phyloP scores from a whole-genome alignment of 2,888 invertebrate species.

The Rhorus exstirpatorius region DNA sequence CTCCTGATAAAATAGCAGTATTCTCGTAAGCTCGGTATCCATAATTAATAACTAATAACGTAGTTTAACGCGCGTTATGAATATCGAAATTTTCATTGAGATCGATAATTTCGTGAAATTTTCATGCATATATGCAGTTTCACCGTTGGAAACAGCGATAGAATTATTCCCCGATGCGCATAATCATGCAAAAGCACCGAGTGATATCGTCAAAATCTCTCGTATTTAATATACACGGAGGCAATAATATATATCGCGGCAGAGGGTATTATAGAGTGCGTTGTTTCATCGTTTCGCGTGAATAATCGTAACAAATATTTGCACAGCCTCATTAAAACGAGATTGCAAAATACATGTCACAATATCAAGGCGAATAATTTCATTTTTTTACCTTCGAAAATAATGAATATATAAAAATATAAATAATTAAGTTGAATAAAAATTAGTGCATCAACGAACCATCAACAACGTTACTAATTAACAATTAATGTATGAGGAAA shows the following conservation, averaged over 20 bases:
- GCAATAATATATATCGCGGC: neutral
- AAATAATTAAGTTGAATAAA: no score
- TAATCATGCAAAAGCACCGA: neutral
- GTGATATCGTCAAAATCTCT: slow-evolving; percentile 4
- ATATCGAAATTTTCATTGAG: neutral
- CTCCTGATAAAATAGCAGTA: neutral
- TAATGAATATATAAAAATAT: no score
- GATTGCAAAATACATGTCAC: neutral
- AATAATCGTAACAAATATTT: slow-evolving; percentile 45
- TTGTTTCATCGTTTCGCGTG: slow-evolving; percentile 39
- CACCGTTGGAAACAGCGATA: neutral
- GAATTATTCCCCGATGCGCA: neutral
- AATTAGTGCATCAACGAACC: neutral
- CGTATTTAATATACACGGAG: neutral
- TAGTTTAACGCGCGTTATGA: neutral
- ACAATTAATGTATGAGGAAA: neutral
- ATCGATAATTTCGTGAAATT: neutral
- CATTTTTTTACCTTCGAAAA: neutral
- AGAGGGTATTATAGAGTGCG: neutral
- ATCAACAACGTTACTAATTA: neutral
- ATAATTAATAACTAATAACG: neutral
- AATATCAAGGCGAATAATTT: neutral
- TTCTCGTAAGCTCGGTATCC: neutral
- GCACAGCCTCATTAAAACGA: slow-evolving; percentile 31
- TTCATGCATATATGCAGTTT: neutral